These are phyloP conservation scores for Myripristis murdjan DNA, from an alignment of 2,797 vertebrate species.

Conservation along the genomic window DNA sequence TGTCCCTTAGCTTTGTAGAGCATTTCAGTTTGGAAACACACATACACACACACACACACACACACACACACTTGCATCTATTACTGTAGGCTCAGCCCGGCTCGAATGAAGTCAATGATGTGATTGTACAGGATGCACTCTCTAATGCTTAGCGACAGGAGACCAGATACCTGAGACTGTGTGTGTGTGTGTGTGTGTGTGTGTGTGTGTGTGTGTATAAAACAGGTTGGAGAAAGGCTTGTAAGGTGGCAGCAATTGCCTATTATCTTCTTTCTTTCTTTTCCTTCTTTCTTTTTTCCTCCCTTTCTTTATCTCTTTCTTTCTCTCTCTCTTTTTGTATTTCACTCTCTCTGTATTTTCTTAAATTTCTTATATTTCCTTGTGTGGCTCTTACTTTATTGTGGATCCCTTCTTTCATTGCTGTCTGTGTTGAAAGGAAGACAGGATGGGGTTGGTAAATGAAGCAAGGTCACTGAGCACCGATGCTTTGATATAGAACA, in stretches of 20 bases:
- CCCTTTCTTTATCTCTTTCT: too few species aligned
- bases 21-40: slow-evolving; percentile 16
- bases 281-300: background rate
- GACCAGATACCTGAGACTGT: background rate
- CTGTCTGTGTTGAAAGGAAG: too few species aligned
- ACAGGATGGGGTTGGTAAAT: too few species aligned
- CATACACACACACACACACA: background rate
- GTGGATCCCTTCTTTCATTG: too few species aligned
- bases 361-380: too few species aligned
- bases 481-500: too few species aligned
- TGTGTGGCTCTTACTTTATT: too few species aligned
- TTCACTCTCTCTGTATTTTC: background rate
- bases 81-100: too few species aligned
- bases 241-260: too few species aligned
- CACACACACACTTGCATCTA: background rate
- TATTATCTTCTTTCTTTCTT: too few species aligned
- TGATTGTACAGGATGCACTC: slow-evolving; percentile 18
- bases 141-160: slow-evolving; percentile 29
- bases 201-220: slow-evolving; percentile 13
- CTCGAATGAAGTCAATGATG: slow-evolving; percentile 2
- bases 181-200: slow-evolving; percentile 15
- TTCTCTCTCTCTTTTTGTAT: background rate
- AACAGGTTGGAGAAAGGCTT: background rate
- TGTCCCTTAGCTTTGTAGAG: slow-evolving; percentile 11
- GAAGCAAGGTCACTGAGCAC: too few species aligned